Conservation (phyloP, 1,140 invertebrate genomes). For the Ctenoplectra terminalis region DNA sequence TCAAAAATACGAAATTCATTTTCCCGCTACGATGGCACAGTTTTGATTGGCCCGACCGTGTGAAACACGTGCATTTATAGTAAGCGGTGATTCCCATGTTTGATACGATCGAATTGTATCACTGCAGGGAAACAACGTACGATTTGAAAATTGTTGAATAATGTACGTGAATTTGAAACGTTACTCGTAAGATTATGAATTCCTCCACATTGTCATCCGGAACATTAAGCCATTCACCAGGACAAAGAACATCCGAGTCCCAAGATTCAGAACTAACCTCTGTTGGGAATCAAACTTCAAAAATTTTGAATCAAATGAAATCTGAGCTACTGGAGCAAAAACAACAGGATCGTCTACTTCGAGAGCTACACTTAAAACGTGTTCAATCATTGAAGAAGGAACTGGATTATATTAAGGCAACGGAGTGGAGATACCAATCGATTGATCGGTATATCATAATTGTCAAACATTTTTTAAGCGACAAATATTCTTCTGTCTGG, state of each 20-base stretch:
- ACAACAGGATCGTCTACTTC: conserved; percentile 74
- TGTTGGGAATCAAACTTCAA: conserved; percentile 70
- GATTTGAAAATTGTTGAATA: background rate
- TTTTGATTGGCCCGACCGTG: background rate
- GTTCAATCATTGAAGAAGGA: conserved; percentile 86
- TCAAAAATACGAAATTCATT: background rate
- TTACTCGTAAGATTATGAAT: conserved; percentile 74
- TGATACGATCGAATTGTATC: background rate
- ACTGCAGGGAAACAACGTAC: background rate
- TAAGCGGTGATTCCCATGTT: background rate
- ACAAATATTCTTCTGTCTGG: background rate
- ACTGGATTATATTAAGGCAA: conserved; percentile 86
- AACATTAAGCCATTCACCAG: conserved; percentile 74
- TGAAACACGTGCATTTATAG: background rate
- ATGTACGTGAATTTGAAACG: background rate
- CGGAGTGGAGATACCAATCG: conserved; percentile 88
- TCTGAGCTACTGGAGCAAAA: conserved; percentile 77
- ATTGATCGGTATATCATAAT: conserved; percentile 74
- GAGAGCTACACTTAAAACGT: conserved; percentile 85
- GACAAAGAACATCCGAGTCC: conserved; percentile 74
- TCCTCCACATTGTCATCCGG: conserved; percentile 74
- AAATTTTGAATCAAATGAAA: conserved; percentile 80
- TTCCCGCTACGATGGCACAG: conserved; percentile 9
- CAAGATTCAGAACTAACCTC: conserved; percentile 77
- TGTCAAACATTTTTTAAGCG: background rate